Percentiles rank a stretch among this genome's conserved stretches.
Conservation (phyloP, 1,140 invertebrate species). For the Drosophila lacteicornis region DNA sequence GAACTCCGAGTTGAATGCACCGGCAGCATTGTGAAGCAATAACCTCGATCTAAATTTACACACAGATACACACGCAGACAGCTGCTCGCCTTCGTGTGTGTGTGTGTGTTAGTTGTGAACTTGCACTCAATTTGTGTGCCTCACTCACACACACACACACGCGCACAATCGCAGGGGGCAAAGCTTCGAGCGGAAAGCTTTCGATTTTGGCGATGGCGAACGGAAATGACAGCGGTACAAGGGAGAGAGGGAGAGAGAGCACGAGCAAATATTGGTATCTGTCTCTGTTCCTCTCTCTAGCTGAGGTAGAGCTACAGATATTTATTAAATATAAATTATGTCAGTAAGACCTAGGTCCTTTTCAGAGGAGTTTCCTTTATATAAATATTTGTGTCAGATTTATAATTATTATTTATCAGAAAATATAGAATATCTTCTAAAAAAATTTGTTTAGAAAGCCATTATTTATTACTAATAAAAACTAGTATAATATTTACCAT, state of each 20-base stretch:
- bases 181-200: constrained; percentile 50
- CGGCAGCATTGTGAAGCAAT: constrained; percentile 80
- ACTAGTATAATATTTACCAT: too few relatives aligned
- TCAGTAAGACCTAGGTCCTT: neutral
- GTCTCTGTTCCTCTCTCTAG: neutral
- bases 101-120: constrained; percentile 61
- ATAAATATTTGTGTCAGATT: too few relatives aligned
- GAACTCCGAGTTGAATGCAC: constrained; percentile 77
- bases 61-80: constrained; percentile 63
- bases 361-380: neutral
- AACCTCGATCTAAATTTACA: constrained; percentile 83
- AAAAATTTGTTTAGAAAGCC: too few relatives aligned
- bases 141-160: constrained; percentile 19
- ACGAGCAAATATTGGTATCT: neutral
- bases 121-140: constrained; percentile 72
- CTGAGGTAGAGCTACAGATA: neutral
- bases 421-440: too few relatives aligned
- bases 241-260: constrained; percentile 1
- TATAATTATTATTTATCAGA: too few relatives aligned
- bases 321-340: neutral
- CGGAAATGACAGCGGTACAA: constrained; percentile 50
- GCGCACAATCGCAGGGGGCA: constrained; percentile 19
- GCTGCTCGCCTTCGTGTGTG: constrained; percentile 32
- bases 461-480: too few relatives aligned
- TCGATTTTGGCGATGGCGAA: constrained; percentile 41